These are phyloP conservation scores for Harpalus rufipes DNA, from an alignment of 2,888 invertebrate species.

Conservation along the genomic window DNA sequence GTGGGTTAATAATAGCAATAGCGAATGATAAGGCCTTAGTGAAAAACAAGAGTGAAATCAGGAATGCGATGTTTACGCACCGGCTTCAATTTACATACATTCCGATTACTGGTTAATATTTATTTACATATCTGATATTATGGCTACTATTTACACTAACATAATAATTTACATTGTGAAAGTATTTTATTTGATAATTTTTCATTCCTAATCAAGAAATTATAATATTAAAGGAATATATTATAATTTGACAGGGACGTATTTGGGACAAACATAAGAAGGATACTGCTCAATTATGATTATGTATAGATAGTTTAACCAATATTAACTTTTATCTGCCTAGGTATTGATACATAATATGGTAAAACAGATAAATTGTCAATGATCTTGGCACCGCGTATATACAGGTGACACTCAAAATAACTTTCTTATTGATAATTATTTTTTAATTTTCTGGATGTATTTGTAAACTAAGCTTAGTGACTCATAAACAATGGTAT, in stretches of 20 bases:
- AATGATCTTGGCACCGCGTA: no score
- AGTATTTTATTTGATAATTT: conserved; percentile 33
- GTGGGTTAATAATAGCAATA: conserved; percentile 22
- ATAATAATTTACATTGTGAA: conserved; percentile 29
- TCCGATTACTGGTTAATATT: conserved; percentile 8
- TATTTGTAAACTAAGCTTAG: no score
- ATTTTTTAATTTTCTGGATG: no score
- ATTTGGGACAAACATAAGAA: neutral
- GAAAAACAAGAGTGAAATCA: conserved; percentile 27
- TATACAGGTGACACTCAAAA: no score
- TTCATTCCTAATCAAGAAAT: conserved; percentile 23
- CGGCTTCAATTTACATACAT: neutral
- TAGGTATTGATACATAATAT: no score
- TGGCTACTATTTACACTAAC: conserved; percentile 17
- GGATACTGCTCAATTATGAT: neutral
- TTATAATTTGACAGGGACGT: neutral
- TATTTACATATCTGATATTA: conserved; percentile 43
- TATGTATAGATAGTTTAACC: neutral
- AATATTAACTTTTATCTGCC: no score
- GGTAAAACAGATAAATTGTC: no score
- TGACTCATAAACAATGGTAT: no score
- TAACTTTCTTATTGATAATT: no score
- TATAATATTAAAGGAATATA: conserved; percentile 19
- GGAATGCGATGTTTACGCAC: conserved; percentile 3
- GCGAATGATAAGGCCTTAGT: conserved; percentile 10